Evolutionary conservation across 1,140 invertebrate species (phyloP), one percentile per base, ranked within the genome.

Genomic region (Uloborus diversus): DNA sequence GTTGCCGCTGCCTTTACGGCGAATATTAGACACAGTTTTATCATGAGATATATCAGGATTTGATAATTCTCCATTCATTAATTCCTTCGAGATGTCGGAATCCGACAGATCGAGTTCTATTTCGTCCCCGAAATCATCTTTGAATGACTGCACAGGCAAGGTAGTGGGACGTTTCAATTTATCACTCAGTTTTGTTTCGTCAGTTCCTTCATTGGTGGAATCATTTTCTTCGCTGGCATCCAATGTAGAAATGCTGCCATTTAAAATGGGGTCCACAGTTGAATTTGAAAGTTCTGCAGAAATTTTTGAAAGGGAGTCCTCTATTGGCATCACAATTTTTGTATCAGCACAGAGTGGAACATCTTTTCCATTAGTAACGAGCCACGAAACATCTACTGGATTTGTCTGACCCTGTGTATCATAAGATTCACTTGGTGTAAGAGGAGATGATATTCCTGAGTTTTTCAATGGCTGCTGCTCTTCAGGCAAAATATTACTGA

Each of bases 1-100:
- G 35, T 42, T 30, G 5, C 76, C 65, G 51, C 76, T 69, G 25
- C 65, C 65, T 23, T 69, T 68, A 30, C 76, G 51, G 4, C 57
- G 32, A 37, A 95, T 85, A n/a, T 88, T 89, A 5, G 33, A 28
- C 13, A 32, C 47, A 23, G 33, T 4, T 65, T 35, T 49, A n/a
- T 25, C 14, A 33, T 20, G n/a, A 27, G 57, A 35, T 7, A 5
- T 14, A 13, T 28, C 25, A 13, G 25, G 37, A n/a, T 37, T 17
- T 9, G 28, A 7, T 4, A 27, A 61, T 9, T 11, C 13, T 33
- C 25, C 59, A 20, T 37, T 57, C 5, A 30, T 25, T 1, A 57
- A 20, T 65, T 78, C 73, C 23, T 78, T 66, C 30, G 73, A 56
- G 14, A 62, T 49, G 11, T 73, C 70, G 32, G 27, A 49, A 57